Percentiles rank a stretch among this genome's conserved stretches.
Conservation (phyloP, 2,888 invertebrate genomes). For the Esperia sulphurella region DNA sequence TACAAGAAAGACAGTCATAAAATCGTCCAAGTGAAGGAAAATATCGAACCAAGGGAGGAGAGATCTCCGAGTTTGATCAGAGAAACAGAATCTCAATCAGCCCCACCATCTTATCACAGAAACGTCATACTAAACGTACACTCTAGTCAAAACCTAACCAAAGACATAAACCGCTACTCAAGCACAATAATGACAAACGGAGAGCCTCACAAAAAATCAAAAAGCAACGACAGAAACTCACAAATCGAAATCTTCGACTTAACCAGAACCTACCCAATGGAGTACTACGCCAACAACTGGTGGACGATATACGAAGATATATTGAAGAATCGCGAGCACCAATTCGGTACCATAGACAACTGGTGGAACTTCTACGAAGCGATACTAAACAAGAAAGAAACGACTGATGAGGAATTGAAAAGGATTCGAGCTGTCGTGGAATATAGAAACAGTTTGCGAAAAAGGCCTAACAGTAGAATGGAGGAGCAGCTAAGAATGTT, state of each 20-base stretch:
- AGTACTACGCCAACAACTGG: conserved; percentile 76
- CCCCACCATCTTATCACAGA: conserved; percentile 39
- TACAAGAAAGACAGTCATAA: conserved; percentile 41
- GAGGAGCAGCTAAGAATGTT: conserved; percentile 62
- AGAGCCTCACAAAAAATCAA: conserved; percentile 36
- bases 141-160: conserved; percentile 36
- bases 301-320: conserved; percentile 72
- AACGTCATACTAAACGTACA: conserved; percentile 49
- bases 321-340: conserved; percentile 59
- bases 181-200: conserved; percentile 32
- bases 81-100: conserved; percentile 32
- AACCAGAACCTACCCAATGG: conserved; percentile 59
- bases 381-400: conserved; percentile 48
- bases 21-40: conserved; percentile 43
- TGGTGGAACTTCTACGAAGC: conserved; percentile 74
- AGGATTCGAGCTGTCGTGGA: conserved; percentile 46
- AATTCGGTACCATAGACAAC: conserved; percentile 70
- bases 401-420: conserved; percentile 44
- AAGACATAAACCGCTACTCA: conserved; percentile 42
- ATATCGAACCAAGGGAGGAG: conserved; percentile 29
- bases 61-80: conserved; percentile 26
- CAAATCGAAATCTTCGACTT: conserved; percentile 58
- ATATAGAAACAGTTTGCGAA: conserved; percentile 36
- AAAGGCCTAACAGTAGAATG: conserved; percentile 55
- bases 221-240: conserved; percentile 31